Evolutionary conservation across 2,113 vertebrate species (phyloP).

Genomic region (Todiramphus chloris): DNA sequence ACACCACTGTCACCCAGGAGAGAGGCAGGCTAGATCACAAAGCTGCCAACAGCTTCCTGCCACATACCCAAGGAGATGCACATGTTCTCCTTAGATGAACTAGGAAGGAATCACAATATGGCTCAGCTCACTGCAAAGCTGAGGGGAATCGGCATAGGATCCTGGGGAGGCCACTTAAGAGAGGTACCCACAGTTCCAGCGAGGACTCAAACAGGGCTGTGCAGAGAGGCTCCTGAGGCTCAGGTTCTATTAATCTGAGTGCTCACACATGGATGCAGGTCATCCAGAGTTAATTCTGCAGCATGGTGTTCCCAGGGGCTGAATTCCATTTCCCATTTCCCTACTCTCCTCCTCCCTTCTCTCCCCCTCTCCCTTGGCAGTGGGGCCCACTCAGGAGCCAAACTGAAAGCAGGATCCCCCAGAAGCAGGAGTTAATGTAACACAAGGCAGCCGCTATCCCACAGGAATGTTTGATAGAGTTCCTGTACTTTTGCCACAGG

Average conservation of each 20-base stretch:
- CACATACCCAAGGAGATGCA: background rate
- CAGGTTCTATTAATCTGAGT: background rate
- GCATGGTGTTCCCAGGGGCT: background rate
- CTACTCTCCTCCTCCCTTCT: conserved; percentile 2
- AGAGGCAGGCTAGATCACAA: background rate
- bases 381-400: background rate
- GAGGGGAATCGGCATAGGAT: rapidly evolving
- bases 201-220: background rate
- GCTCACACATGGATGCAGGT: background rate
- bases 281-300: conserved; percentile 3
- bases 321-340: background rate
- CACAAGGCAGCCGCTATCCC: background rate
- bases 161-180: background rate
- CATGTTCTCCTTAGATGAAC: background rate
- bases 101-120: rapidly evolving
- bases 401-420: background rate
- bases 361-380: background rate
- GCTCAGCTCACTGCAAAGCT: background rate
- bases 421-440: background rate
- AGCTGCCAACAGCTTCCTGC: conserved; percentile 11
- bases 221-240: background rate
- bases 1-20: background rate
- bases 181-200: background rate
- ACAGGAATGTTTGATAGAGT: background rate
- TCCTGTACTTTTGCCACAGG: background rate